A percentile compares a stretch with the other conserved stretches of the same genome.
Evolutionary conservation across 2,113 vertebrate genomes (phyloP).

Genomic region (Cebus imitator): DNA sequence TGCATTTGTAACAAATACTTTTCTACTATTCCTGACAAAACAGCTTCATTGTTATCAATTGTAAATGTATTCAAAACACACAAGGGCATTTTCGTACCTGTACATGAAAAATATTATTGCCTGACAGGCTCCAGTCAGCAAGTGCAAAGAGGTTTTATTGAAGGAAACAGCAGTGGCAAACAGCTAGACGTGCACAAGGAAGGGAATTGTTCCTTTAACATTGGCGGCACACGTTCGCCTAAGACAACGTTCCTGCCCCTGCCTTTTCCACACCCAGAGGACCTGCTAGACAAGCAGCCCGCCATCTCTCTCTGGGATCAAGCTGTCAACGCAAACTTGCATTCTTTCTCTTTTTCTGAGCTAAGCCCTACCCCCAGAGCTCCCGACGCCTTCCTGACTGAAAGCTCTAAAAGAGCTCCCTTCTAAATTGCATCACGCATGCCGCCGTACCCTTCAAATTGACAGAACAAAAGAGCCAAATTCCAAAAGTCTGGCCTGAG

Average conservation of each 20-base stretch:
- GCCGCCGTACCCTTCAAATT: constrained; percentile 78
- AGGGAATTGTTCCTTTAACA: constrained; percentile 84
- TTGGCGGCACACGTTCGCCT: constrained; percentile 71
- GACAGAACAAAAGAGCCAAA: constrained; percentile 84
- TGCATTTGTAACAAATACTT: constrained; percentile 77
- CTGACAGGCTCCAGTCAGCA: constrained; percentile 84
- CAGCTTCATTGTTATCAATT: constrained; percentile 82
- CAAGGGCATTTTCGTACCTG: constrained; percentile 82
- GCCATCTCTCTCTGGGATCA: constrained; percentile 84
- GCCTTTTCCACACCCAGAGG: constrained; percentile 82
- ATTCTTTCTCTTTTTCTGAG: constrained; percentile 80
- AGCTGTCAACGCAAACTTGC: constrained; percentile 85
- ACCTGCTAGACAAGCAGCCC: constrained; percentile 85
- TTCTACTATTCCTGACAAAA: constrained; percentile 73
- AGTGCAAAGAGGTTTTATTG: constrained; percentile 83
- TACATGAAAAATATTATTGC: constrained; percentile 83
- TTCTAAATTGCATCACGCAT: constrained; percentile 83
- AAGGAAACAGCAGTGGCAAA: constrained; percentile 83
- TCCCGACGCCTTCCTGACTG: constrained; percentile 82
- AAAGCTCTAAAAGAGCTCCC: constrained; percentile 83
- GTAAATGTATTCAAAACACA: constrained; percentile 84
- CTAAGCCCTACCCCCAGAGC: constrained; percentile 84
- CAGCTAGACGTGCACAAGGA: constrained; percentile 80
- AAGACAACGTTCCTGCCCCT: constrained; percentile 81
- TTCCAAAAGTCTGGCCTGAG: constrained; percentile 80